These are phyloP conservation scores for Melanostoma scalare DNA, from an alignment of 2,888 invertebrate species.

Conservation along the genomic window DNA sequence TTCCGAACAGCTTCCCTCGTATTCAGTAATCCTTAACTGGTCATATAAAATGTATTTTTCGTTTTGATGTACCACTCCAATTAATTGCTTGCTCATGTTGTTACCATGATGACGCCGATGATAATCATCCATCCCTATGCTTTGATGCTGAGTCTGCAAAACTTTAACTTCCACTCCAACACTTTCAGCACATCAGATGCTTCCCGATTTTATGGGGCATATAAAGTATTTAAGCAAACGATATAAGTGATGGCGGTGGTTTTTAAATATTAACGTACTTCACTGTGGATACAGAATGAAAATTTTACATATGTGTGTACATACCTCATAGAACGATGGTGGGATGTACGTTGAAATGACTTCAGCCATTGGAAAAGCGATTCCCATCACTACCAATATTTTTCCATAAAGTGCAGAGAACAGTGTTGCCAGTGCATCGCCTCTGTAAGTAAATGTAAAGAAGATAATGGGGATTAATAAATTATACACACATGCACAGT, in stretches of 20 bases:
- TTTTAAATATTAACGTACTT: constrained; percentile 42
- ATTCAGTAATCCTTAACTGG: constrained; percentile 23
- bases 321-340: constrained; percentile 95
- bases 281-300: background rate
- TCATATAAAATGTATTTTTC: constrained; percentile 35
- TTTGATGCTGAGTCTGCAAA: constrained; percentile 12
- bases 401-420: constrained; percentile 97
- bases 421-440: constrained; percentile 93
- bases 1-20: background rate
- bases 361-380: constrained; percentile 97
- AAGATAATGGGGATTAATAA: constrained; percentile 11
- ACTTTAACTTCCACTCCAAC: constrained; percentile 45
- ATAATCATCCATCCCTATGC: constrained; percentile 9
- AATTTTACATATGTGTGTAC: constrained; percentile 66
- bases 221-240: constrained; percentile 59
- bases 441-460: constrained; percentile 83
- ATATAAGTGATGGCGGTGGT: constrained; percentile 34
- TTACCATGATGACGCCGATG: constrained; percentile 11
- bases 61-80: constrained; percentile 50
- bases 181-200: constrained; percentile 34
- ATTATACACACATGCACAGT: background rate
- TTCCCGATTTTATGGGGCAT: constrained; percentile 41
- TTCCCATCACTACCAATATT: constrained; percentile 95
- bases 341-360: constrained; percentile 97
- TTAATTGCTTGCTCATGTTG: constrained; percentile 63